Evolutionary conservation across 2,888 invertebrate genomes (phyloP).

Genomic region (Brenthis daphne): DNA sequence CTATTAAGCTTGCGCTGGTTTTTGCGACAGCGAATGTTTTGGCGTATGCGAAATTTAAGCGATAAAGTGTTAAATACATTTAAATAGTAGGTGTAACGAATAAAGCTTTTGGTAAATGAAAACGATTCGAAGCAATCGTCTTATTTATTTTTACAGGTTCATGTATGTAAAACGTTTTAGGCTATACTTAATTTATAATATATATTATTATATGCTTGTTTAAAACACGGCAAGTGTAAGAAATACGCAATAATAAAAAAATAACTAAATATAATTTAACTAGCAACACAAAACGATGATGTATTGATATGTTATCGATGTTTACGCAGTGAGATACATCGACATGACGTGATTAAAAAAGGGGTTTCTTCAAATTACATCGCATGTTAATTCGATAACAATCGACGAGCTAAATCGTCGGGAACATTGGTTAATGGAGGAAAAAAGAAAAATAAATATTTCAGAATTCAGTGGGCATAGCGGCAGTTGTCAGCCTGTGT

Average conservation of each 20-base stretch:
- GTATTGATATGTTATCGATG: too few species aligned
- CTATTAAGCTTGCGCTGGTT: conserved; percentile 17
- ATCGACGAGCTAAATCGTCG: conserved; percentile 3
- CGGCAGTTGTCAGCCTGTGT: conserved; percentile 46
- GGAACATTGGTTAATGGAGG: conserved; percentile 2
- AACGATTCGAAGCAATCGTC: background rate
- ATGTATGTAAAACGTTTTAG: too few species aligned
- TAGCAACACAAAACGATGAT: too few species aligned
- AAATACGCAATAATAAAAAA: too few species aligned
- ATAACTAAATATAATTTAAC: too few species aligned
- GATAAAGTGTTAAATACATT: conserved; percentile 25
- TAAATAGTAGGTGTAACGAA: background rate
- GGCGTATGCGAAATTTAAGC: conserved; percentile 36
- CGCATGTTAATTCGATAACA: conserved; percentile 1
- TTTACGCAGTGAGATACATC: too few species aligned
- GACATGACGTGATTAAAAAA: too few species aligned
- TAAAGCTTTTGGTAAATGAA: background rate
- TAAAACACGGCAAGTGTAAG: too few species aligned
- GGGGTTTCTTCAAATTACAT: background rate
- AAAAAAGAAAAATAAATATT: conserved; percentile 37
- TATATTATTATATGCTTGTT: too few species aligned
- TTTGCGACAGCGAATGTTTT: conserved; percentile 36
- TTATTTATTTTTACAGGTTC: background rate
- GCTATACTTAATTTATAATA: too few species aligned
- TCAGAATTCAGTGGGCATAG: conserved; percentile 37